phyloP scores from a whole-genome alignment of 2,113 vertebrate genomes.

The Stictonetta naevosa region DNA sequence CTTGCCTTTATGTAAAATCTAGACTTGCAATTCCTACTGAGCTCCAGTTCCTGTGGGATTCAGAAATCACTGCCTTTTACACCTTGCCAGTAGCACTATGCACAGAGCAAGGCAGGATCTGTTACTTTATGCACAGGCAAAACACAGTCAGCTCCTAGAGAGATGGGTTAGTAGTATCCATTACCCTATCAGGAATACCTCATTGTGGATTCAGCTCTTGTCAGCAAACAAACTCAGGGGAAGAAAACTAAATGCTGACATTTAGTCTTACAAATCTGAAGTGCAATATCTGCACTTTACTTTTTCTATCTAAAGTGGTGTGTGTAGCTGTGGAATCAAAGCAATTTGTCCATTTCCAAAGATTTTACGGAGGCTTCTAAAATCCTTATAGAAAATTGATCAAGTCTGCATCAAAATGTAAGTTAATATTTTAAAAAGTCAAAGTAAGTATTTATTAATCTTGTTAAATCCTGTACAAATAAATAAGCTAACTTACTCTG shows the following conservation, averaged over 20 bases:
- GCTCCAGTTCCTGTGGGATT: not conserved
- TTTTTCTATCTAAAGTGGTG: not conserved
- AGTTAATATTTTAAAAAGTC: not conserved
- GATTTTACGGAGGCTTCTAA: not conserved
- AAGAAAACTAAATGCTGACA: not conserved
- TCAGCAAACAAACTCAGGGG: not conserved
- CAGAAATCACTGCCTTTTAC: not conserved
- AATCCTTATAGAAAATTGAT: not conserved
- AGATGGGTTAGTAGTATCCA: not conserved
- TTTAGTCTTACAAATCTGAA: not conserved
- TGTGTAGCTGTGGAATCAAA: not conserved
- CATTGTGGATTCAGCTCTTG: not conserved
- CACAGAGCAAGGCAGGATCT: not conserved
- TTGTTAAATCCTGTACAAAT: not conserved
- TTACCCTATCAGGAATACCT: not conserved
- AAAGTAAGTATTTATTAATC: not conserved
- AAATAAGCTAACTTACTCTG: not conserved
- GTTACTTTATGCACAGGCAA: not conserved
- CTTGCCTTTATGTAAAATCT: not conserved
- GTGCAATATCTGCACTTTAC: not conserved
- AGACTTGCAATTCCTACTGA: not conserved
- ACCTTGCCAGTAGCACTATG: not conserved
- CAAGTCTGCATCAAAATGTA: not conserved
- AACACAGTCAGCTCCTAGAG: not conserved
- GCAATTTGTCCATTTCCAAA: not conserved